Base-by-base conservation (phyloP, 2,113 vertebrate genomes). In the Rhinolophus sinicus region DNA sequence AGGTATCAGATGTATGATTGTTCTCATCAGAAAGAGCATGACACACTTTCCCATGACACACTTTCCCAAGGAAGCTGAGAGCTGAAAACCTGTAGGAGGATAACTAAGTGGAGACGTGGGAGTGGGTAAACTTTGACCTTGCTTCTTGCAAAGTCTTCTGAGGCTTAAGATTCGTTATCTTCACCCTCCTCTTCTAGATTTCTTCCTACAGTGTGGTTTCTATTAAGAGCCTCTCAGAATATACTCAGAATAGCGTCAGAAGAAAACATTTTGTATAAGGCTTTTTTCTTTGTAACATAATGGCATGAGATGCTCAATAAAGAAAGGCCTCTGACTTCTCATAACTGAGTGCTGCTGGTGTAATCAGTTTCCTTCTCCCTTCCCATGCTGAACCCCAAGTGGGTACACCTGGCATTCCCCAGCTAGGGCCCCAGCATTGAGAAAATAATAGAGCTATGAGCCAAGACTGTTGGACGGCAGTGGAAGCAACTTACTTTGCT, bases 191-290 rank as follows among this genome's bases (percentile, higher is more conserved):
- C 50, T 44, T 90, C 14, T 33, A n/a, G 38, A 81, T 76, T 64
- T 9, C 14, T 44, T 5, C n/a, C 38, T 24, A 38, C 52, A 82
- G 40, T 52, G 86, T 92, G 50, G 72, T 58, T 96, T 92, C 76
- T 80, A 30, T 83, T 87, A 88, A 95, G 40, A 93, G 19, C 12
- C 87, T 95, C 85, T 94, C 75, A 58, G 44, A 81, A 70, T 69
- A 80, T 50, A 65, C 22, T 70, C 19, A 78, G 80, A 77, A 82
- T 9, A 83, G n/a, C 30, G 88, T 35, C 73, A 90, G 52, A 97
- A 90, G 52, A 97, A 95, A 96, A 84, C 56, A 40, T 52, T 76
- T 35, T 14, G 21, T 70, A 44, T 44, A 80, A 52, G 73, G 12
- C n/a, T n/a, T n/a, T 50, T 50, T 50, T 50, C 3, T 50, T 50